A percentile compares a stretch with the other conserved stretches of the same genome.
Evolutionary conservation across 2,888 invertebrate genomes (phyloP).

Genomic region (Antheraea assamensis): DNA sequence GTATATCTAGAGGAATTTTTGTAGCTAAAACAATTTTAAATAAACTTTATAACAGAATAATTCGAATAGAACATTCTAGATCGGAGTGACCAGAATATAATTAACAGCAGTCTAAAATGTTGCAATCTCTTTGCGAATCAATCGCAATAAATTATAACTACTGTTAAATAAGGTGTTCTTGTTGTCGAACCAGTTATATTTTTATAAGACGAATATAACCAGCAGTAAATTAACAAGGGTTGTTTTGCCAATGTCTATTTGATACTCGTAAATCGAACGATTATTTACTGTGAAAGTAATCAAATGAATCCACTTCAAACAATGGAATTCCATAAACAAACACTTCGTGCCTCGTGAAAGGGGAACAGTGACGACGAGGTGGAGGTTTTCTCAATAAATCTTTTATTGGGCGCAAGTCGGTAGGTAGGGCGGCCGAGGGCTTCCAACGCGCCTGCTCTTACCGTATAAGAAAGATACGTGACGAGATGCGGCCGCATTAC

Average conservation of each 20-base stretch:
- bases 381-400: not conserved
- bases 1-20: not conserved
- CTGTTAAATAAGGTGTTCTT: not conserved
- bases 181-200: not conserved
- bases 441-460: not conserved
- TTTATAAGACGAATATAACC: not conserved
- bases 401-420: slow-evolving; percentile 2
- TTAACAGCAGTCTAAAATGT: not conserved
- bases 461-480: not conserved
- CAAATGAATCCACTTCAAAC: slow-evolving; percentile 6
- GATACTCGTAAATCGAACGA: not conserved
- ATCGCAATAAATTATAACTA: not conserved
- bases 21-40: not conserved
- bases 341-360: not conserved
- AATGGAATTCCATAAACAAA: slow-evolving; percentile 11
- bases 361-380: no score
- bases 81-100: not conserved
- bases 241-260: not conserved
- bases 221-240: not conserved
- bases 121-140: not conserved
- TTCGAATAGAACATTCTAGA: not conserved
- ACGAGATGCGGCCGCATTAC: not conserved
- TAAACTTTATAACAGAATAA: not conserved
- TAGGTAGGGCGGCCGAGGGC: not conserved
- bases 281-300: slow-evolving; percentile 11